These are phyloP conservation scores for Cynoglossus semilaevis DNA, from an alignment of 2,113 vertebrate genomes.

Conservation along the genomic window DNA sequence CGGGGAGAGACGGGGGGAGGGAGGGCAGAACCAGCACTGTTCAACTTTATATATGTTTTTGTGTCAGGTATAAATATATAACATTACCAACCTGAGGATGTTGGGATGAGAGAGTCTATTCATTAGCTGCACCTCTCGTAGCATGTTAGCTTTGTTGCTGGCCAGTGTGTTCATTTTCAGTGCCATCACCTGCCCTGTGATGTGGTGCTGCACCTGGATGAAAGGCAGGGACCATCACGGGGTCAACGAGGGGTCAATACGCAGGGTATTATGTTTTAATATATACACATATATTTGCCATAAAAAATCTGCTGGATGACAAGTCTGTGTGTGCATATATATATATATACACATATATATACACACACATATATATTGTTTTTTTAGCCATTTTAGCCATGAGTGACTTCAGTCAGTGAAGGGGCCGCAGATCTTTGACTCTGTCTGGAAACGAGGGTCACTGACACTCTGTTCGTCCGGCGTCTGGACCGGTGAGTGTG, in stretches of 20 bases:
- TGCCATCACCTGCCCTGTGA: conserved; percentile 94
- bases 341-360: no score
- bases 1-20: no score
- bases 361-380: no score
- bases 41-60: no score
- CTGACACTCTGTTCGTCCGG: conserved; percentile 10
- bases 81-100: conserved; percentile 70
- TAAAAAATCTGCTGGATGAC: no score
- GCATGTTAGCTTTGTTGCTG: conserved; percentile 93
- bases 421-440: background rate
- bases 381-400: no score
- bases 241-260: no score
- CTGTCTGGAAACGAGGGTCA: conserved; percentile 4
- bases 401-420: background rate
- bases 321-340: no score
- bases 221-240: conserved; percentile 1
- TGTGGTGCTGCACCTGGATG: conserved; percentile 86
- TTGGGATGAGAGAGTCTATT: conserved; percentile 85
- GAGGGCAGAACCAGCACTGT: no score
- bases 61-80: no score
- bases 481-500: conserved; percentile 24
- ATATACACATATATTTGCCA: no score
- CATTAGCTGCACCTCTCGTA: conserved; percentile 95
- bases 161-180: conserved; percentile 97
- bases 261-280: no score